Evolutionary conservation across 2,113 vertebrate species (phyloP).

Genomic region (Stegostoma tigrinum): DNA sequence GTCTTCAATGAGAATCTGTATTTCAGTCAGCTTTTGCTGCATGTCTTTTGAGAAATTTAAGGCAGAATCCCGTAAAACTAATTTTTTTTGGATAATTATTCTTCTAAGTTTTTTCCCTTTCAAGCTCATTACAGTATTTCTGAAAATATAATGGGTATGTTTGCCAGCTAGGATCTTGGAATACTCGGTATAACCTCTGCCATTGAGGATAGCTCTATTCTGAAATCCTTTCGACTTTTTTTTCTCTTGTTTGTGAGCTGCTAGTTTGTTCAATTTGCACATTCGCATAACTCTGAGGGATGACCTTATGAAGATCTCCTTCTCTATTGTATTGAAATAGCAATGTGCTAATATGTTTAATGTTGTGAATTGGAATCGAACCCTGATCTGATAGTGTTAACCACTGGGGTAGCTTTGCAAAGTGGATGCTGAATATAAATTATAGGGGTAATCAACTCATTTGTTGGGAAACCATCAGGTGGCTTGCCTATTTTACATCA

Average conservation of each 20-base stretch:
- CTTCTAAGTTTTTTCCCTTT: background rate
- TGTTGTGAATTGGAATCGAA: background rate
- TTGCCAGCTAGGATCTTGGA: background rate
- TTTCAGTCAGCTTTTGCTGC: background rate
- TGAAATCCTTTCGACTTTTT: background rate
- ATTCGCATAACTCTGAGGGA: background rate
- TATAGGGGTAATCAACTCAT: background rate
- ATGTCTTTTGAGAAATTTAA: background rate
- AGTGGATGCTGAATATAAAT: background rate
- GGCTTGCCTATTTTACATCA: background rate
- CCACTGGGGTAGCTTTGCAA: background rate
- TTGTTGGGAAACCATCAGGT: background rate
- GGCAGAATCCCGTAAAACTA: background rate
- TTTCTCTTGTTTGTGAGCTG: background rate
- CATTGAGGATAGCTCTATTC: background rate
- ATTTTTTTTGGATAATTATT: background rate
- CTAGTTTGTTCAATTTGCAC: background rate
- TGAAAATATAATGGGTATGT: background rate
- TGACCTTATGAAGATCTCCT: background rate
- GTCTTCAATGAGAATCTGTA: background rate
- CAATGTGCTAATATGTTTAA: background rate
- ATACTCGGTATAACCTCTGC: background rate
- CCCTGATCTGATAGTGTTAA: background rate
- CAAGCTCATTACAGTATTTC: background rate
- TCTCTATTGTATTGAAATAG: background rate